Conservation (phyloP, 2,113 vertebrate species). For the Balaeniceps rex region DNA sequence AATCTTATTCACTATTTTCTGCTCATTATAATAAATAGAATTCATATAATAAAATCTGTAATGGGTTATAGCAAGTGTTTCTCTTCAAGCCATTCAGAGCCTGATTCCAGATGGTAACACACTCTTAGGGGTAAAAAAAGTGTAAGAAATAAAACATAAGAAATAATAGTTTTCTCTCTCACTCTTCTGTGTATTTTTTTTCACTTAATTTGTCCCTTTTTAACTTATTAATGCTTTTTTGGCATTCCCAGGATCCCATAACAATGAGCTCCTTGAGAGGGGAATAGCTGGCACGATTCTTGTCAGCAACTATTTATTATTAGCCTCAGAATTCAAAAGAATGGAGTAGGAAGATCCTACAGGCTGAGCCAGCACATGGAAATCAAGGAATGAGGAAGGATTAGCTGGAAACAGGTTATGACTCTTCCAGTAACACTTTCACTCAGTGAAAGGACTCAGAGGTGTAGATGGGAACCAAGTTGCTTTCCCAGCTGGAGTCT, state of each 20-base stretch:
- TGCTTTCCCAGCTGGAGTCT: neutral
- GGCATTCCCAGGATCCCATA: neutral
- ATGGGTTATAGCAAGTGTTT: neutral
- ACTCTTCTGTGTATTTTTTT: neutral
- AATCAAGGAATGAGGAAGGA: slow-evolving; percentile 1
- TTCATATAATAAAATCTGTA: neutral
- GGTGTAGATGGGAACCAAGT: neutral
- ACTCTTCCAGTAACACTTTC: neutral
- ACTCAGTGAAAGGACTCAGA: neutral
- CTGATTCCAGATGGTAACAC: neutral
- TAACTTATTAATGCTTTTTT: neutral
- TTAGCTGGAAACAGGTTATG: neutral
- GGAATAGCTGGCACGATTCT: neutral
- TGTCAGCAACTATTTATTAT: neutral
- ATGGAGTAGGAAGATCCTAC: neutral
- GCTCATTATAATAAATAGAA: neutral
- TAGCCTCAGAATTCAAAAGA: neutral
- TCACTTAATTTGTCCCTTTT: neutral
- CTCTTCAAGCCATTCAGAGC: neutral
- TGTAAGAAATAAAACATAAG: neutral
- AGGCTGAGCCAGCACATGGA: neutral
- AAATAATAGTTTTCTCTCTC: neutral
- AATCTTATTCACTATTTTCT: neutral
- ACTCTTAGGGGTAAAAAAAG: neutral
- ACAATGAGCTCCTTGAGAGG: neutral